Conservation (phyloP, 2,113 vertebrate genomes). For the Sphyrna mokarran region DNA sequence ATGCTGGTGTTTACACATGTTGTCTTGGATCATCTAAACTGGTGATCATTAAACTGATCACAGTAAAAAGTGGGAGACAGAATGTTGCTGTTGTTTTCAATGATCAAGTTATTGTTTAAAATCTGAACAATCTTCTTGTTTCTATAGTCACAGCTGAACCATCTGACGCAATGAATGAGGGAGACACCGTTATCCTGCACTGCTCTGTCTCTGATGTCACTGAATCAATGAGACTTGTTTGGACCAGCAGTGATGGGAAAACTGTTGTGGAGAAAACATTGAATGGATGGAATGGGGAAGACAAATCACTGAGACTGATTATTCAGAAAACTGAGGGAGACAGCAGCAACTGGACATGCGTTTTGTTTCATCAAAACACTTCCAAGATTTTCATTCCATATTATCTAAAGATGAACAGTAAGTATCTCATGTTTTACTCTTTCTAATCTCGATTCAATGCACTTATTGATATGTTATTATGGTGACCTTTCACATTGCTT, state of each 20-base stretch:
- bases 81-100: too few species aligned
- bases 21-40: too few species aligned
- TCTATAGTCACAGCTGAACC: neutral
- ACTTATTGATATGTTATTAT: neutral
- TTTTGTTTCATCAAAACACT: constrained; percentile 12
- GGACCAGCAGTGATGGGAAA: neutral
- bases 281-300: neutral
- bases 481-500: neutral
- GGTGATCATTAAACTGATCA: neutral
- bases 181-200: too few species aligned
- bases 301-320: neutral
- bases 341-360: neutral
- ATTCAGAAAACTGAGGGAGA: neutral
- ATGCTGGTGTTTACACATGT: neutral
- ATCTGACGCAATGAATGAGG: neutral
- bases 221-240: too few species aligned
- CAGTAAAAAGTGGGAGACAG: too few species aligned
- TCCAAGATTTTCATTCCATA: neutral
- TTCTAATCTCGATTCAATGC: neutral
- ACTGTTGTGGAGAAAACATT: neutral
- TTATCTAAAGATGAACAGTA: neutral
- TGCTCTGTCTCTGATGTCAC: too few species aligned
- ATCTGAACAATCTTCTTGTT: neutral
- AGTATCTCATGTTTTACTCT: neutral
- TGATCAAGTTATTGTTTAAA: too few species aligned